Conservation (phyloP, 1,140 invertebrate genomes). For the Brachionus koreanus region DNA sequence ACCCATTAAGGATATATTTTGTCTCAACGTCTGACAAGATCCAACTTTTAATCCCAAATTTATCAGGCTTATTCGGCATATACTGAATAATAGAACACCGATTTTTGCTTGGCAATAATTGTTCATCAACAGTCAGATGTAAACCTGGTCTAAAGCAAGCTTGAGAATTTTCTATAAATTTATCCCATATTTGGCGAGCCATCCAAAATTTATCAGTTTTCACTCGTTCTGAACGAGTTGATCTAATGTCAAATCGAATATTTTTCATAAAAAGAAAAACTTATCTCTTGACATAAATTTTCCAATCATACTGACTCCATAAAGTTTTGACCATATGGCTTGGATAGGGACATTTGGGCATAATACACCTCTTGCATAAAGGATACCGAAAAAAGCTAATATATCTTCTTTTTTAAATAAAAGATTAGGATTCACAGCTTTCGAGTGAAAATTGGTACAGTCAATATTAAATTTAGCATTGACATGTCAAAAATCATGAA, state of each 20-base stretch:
- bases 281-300: no score
- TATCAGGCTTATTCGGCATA: no score
- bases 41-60: no score
- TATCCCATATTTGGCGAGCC: neutral
- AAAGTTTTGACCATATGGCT: neutral
- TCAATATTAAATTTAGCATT: neutral
- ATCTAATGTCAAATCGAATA: neutral
- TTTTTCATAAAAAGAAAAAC: neutral
- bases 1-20: no score
- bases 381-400: neutral
- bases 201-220: neutral
- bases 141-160: neutral
- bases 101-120: no score
- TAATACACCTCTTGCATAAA: no score
- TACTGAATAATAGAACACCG: neutral
- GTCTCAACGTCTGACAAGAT: no score
- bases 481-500: no score
- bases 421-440: neutral
- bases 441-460: neutral
- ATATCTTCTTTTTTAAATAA: neutral
- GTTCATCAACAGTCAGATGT: neutral
- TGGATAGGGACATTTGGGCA: neutral
- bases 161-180: neutral
- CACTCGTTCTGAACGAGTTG: neutral
- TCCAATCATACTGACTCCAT: no score